These are phyloP conservation scores for Murina feae DNA, from an alignment of 2,113 vertebrate species.

Conservation along the genomic window DNA sequence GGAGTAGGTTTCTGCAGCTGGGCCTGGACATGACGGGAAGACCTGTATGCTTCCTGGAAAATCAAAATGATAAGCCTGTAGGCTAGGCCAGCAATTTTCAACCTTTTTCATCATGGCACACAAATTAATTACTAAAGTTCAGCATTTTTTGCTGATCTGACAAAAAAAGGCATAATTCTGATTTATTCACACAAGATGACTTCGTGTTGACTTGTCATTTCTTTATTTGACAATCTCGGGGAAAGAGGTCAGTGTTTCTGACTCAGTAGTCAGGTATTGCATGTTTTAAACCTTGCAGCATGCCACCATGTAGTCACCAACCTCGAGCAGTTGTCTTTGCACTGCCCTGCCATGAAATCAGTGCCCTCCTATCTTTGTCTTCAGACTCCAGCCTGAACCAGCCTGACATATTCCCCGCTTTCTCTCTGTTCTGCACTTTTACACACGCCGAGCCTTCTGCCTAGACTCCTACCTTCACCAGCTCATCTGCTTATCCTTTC, in stretches of 20 bases:
- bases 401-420: accelerated
- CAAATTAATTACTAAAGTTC: background rate
- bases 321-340: background rate
- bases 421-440: background rate
- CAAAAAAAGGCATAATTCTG: background rate
- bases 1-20: background rate
- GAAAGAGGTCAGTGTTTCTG: background rate
- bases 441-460: background rate
- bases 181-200: background rate
- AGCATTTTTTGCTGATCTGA: background rate
- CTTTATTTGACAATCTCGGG: background rate
- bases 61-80: background rate
- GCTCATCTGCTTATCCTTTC: background rate
- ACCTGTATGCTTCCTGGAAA: background rate
- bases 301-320: background rate
- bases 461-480: background rate
- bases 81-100: background rate
- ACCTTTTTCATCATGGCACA: background rate
- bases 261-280: background rate
- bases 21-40: background rate
- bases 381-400: background rate
- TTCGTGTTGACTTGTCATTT: background rate
- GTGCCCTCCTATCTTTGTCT: background rate
- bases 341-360: background rate
- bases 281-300: background rate